Percentiles rank a stretch among this genome's conserved stretches.
Conservation (phyloP, 2,888 invertebrate genomes). For the Ormyrus rosae region DNA sequence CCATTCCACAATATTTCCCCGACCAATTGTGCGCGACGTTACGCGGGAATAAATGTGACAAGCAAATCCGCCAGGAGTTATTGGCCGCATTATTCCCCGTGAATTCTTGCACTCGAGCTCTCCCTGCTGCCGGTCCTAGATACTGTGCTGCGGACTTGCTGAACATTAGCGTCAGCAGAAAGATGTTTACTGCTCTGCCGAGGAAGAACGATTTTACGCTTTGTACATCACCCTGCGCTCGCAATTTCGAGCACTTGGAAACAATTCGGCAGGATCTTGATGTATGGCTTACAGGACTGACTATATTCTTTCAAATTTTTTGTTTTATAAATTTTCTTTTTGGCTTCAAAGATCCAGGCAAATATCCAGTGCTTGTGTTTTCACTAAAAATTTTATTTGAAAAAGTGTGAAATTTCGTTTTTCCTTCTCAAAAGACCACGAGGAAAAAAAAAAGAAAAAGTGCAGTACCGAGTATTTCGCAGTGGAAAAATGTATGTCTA, state of each 20-base stretch:
- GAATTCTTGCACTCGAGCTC: slow-evolving; percentile 55
- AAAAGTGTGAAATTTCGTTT: neutral
- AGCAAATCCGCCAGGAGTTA: slow-evolving; percentile 65
- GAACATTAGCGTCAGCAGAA: slow-evolving; percentile 54
- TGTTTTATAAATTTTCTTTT: neutral
- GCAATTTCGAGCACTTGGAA: neutral
- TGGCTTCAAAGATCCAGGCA: neutral
- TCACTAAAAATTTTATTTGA: slow-evolving; percentile 1
- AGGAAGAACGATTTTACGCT: neutral
- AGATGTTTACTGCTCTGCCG: slow-evolving; percentile 45
- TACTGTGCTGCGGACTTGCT: slow-evolving; percentile 17
- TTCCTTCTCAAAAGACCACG: neutral
- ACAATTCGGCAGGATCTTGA: no score
- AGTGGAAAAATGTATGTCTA: slow-evolving; percentile 22
- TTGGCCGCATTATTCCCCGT: slow-evolving; percentile 63
- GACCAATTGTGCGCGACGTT: slow-evolving; percentile 66
- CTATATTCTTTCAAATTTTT: neutral
- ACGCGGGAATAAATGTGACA: slow-evolving; percentile 65
- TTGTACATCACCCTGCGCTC: neutral
- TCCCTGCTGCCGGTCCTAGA: slow-evolving; percentile 1
- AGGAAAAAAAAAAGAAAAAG: slow-evolving; percentile 8
- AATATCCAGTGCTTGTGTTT: neutral
- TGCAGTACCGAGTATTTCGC: neutral
- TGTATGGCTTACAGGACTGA: no score
- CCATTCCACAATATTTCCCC: slow-evolving; percentile 66